Conservation (phyloP, 2,888 invertebrate species). For the Elegia similella region DNA sequence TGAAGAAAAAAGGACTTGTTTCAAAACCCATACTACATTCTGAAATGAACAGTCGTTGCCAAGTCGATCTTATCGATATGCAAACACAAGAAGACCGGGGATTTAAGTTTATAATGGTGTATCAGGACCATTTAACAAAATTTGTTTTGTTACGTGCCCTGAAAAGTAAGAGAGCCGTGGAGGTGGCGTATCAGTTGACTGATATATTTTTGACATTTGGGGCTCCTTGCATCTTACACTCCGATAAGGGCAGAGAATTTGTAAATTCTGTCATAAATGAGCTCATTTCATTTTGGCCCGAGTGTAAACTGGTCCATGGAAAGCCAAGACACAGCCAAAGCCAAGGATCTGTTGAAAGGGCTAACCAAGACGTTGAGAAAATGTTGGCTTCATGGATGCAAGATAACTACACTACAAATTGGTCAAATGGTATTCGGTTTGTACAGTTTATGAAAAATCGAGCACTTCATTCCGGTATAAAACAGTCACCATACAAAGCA, state of each 20-base stretch:
- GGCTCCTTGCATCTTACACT: conserved; percentile 46
- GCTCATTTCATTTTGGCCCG: conserved; percentile 37
- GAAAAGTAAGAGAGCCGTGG: conserved; percentile 39
- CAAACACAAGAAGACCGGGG: conserved; percentile 34
- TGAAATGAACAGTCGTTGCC: conserved; percentile 38
- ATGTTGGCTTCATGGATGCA: conserved; percentile 37
- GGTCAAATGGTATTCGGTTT: conserved; percentile 32
- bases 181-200: conserved; percentile 46
- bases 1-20: conserved; percentile 30
- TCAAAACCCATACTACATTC: conserved; percentile 30
- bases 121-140: conserved; percentile 52
- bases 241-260: conserved; percentile 44
- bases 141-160: conserved; percentile 46
- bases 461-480: conserved; percentile 31
- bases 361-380: conserved; percentile 22
- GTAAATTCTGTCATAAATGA: conserved; percentile 33
- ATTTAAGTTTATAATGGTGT: conserved; percentile 47
- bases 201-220: conserved; percentile 51
- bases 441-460: conserved; percentile 26
- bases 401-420: conserved; percentile 36
- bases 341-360: conserved; percentile 33
- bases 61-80: conserved; percentile 47
- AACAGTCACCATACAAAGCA: conserved; percentile 30
- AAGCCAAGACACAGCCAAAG: conserved; percentile 43
- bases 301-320: conserved; percentile 47